phyloP scores from a whole-genome alignment of 2,888 invertebrate genomes.

The Apotomis capreana region DNA sequence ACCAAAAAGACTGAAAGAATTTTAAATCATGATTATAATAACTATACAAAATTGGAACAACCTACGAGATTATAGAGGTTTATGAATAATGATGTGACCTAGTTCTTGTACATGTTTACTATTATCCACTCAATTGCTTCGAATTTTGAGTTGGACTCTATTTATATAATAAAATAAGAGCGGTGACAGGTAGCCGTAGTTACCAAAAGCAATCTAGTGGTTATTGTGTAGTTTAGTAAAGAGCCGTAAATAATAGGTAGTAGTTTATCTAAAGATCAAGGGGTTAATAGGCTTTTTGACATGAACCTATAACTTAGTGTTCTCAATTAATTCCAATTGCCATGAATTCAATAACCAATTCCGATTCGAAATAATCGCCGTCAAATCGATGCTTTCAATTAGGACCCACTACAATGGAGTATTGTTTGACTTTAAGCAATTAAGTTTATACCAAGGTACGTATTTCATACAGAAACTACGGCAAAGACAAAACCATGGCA shows the following conservation, averaged over 20 bases:
- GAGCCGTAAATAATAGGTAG: not conserved
- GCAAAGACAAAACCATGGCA: not conserved
- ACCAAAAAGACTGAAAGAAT: too few relatives aligned
- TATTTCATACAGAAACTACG: conserved; percentile 33
- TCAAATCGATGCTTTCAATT: conserved; percentile 39
- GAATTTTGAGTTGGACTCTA: too few relatives aligned
- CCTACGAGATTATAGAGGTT: too few relatives aligned
- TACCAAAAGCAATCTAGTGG: too few relatives aligned
- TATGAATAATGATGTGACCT: too few relatives aligned
- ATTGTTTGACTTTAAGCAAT: conserved; percentile 39
- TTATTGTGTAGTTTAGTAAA: not conserved
- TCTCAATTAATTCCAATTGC: conserved; percentile 29
- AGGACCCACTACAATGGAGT: conserved; percentile 30
- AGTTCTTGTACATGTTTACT: too few relatives aligned
- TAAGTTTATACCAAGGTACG: conserved; percentile 28
- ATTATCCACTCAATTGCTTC: too few relatives aligned
- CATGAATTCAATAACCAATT: conserved; percentile 23
- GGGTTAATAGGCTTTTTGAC: conserved; percentile 6
- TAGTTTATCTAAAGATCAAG: conserved; percentile 6
- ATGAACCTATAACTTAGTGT: conserved; percentile 25
- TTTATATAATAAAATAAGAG: too few relatives aligned
- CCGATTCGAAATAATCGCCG: conserved; percentile 31
- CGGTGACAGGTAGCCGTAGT: too few relatives aligned
- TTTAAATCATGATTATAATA: too few relatives aligned
- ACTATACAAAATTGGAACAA: too few relatives aligned